phyloP scores from a whole-genome alignment of 2,888 invertebrate genomes.

The Drosophila anceps region DNA sequence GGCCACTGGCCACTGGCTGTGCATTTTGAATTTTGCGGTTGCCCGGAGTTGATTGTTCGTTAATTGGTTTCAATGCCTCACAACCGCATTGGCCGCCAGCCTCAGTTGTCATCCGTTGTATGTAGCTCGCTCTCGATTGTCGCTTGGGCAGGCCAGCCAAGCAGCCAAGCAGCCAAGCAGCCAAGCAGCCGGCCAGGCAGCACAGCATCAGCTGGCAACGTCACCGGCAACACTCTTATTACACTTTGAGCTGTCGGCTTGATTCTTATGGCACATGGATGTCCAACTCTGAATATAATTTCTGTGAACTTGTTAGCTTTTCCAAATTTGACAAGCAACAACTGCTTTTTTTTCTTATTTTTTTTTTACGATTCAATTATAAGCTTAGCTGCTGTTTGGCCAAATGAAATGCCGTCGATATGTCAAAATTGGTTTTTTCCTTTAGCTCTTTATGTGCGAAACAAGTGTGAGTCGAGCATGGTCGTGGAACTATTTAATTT shows the following conservation, averaged over 20 bases:
- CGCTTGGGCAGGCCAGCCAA: slow-evolving; percentile 3
- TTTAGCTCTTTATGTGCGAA: not conserved
- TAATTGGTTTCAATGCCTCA: slow-evolving; percentile 74
- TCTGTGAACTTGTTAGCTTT: slow-evolving; percentile 1
- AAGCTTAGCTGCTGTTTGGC: not conserved
- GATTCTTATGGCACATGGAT: not conserved
- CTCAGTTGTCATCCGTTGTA: slow-evolving; percentile 31
- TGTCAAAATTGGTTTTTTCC: not conserved
- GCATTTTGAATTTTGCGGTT: slow-evolving; percentile 71
- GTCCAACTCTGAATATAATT: not conserved
- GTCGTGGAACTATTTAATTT: slow-evolving; percentile 4
- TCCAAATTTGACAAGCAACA: not conserved
- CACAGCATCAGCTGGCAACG: slow-evolving; percentile 1
- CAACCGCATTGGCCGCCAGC: slow-evolving; percentile 53
- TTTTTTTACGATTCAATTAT: slow-evolving; percentile 8
- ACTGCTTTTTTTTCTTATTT: not conserved
- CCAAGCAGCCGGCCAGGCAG: not conserved
- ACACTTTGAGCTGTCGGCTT: not conserved
- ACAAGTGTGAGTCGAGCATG: not conserved
- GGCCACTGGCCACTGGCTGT: slow-evolving; percentile 39
- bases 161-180: not conserved
- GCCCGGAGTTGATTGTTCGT: slow-evolving; percentile 72
- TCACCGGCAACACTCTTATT: slow-evolving; percentile 11
- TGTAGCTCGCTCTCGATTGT: slow-evolving; percentile 19
- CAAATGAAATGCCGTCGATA: not conserved